phyloP scores from a whole-genome alignment of 2,888 invertebrate genomes.

The Pachycephus smyrnensis region DNA sequence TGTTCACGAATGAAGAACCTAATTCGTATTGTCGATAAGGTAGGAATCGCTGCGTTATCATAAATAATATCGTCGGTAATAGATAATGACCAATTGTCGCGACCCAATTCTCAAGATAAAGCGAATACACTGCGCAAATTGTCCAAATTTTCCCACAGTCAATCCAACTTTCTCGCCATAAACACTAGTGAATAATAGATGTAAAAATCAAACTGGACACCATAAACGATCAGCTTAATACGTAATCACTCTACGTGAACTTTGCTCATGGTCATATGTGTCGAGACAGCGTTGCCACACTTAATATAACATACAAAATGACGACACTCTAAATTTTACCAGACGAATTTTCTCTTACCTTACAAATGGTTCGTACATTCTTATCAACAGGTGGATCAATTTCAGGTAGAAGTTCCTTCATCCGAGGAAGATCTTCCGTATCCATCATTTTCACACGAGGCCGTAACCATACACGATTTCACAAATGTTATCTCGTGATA shows the following conservation, averaged over 20 bases:
- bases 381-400: conserved; percentile 47
- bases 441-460: conserved; percentile 48
- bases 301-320: neutral
- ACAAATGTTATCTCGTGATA: neutral
- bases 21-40: neutral
- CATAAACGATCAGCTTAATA: neutral
- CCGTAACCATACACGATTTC: neutral
- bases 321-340: neutral
- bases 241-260: neutral
- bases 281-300: neutral
- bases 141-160: neutral
- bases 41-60: neutral
- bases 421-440: conserved; percentile 69
- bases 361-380: neutral
- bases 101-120: neutral
- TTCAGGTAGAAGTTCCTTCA: conserved; percentile 71
- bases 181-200: neutral
- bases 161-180: neutral
- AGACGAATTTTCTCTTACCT: conserved; percentile 6
- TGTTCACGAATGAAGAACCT: neutral
- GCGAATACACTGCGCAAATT: neutral
- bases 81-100: neutral
- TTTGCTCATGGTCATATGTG: neutral
- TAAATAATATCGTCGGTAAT: neutral
- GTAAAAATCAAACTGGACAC: neutral